Percentiles rank a stretch among this genome's conserved stretches.
phyloP scores from a whole-genome alignment of 2,113 vertebrate genomes.

The Ursus arctos region DNA sequence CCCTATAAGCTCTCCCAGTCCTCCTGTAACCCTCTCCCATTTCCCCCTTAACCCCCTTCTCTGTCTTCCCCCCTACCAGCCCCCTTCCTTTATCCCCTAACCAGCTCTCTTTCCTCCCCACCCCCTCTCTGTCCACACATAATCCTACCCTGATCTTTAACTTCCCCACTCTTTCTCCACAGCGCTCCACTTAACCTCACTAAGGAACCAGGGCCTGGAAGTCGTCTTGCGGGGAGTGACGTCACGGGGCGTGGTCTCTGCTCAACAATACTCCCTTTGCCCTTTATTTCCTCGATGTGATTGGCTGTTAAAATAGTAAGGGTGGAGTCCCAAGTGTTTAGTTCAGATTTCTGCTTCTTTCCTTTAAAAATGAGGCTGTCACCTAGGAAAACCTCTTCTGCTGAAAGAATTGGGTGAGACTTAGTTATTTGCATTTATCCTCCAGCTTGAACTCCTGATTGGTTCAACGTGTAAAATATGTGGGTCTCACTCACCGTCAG shows the following conservation, averaged over 20 bases:
- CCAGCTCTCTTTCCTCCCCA: not conserved
- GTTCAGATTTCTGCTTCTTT: not conserved
- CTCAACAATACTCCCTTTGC: not conserved
- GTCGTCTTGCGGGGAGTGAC: no score
- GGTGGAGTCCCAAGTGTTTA: not conserved
- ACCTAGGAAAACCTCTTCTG: not conserved
- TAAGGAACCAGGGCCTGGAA: not conserved
- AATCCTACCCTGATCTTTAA: not conserved
- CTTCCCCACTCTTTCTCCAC: not conserved
- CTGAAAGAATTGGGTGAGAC: not conserved
- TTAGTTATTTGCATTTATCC: not conserved
- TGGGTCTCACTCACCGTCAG: not conserved
- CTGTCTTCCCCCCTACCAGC: not conserved
- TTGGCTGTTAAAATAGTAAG: not conserved
- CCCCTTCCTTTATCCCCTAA: not conserved
- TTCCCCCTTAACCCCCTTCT: not conserved
- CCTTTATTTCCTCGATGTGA: not conserved
- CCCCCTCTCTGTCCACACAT: not conserved
- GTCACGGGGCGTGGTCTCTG: not conserved
- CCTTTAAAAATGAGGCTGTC: not conserved
- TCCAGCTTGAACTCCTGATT: not conserved
- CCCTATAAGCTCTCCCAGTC: not conserved
- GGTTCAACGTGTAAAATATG: not conserved
- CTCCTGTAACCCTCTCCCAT: not conserved
- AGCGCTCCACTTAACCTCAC: not conserved